Evolutionary conservation across 2,113 vertebrate genomes (phyloP).

Genomic region (Balaeniceps rex): DNA sequence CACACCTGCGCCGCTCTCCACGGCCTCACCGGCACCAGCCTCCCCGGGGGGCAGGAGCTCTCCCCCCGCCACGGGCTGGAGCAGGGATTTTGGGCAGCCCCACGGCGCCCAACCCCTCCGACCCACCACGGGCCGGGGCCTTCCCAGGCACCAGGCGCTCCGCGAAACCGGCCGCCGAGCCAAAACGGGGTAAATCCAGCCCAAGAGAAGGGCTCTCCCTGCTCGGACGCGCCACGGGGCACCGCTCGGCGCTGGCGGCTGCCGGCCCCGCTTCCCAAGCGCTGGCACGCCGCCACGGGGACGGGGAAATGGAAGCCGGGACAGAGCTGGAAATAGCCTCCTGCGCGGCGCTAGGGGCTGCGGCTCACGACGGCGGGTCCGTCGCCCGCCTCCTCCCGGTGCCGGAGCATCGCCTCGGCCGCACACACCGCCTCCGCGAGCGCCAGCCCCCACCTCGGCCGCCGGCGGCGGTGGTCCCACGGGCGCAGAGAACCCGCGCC

Average conservation of each 20-base stretch:
- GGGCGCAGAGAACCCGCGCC: rapidly evolving
- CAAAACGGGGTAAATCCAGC: neutral
- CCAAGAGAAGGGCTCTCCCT: neutral
- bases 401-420: neutral
- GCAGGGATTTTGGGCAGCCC: neutral
- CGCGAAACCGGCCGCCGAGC: neutral
- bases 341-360: rapidly evolving
- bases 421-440: rapidly evolving
- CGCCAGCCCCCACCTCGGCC: neutral
- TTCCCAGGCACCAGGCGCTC: neutral
- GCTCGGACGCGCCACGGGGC: rapidly evolving
- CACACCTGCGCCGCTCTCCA: rapidly evolving
- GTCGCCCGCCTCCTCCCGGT: neutral
- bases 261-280: neutral
- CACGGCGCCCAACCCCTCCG: rapidly evolving
- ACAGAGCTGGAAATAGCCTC: neutral
- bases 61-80: neutral
- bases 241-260: neutral
- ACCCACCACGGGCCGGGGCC: neutral
- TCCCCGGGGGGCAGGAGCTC: neutral
- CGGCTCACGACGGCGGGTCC: neutral
- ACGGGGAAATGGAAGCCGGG: neutral
- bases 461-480: neutral
- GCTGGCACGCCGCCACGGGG: neutral
- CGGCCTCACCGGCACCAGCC: neutral